Evolutionary conservation across 2,797 vertebrate genomes (phyloP).

Genomic region (Sebastes hubbsi): DNA sequence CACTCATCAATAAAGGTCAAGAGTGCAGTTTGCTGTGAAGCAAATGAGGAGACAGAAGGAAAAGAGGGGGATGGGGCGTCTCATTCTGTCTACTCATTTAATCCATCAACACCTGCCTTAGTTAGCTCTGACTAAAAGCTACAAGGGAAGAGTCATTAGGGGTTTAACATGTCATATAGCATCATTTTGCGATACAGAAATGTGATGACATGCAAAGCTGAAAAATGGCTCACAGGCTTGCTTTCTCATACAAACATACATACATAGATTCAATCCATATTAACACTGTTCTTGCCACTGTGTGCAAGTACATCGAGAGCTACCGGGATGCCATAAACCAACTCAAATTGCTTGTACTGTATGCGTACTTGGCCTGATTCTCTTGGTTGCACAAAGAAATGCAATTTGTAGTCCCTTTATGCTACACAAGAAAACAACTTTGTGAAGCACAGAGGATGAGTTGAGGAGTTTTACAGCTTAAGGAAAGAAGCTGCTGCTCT

Average conservation of each 20-base stretch:
- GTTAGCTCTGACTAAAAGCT: not conserved
- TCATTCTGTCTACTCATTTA: not conserved
- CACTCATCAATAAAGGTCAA: slow-evolving; percentile 50
- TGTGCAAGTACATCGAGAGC: not conserved
- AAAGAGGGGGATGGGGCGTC: slow-evolving; percentile 12
- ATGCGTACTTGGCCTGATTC: not conserved
- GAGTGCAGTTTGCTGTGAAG: slow-evolving; percentile 30
- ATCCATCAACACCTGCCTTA: not conserved
- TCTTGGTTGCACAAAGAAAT: not conserved
- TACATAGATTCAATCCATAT: too few relatives aligned
- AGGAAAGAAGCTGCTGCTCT: not conserved
- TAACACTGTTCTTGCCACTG: not conserved
- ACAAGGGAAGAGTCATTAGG: not conserved
- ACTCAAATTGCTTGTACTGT: not conserved
- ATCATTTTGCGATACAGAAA: not conserved
- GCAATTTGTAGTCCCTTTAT: not conserved
- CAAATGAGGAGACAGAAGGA: not conserved
- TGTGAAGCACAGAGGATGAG: not conserved
- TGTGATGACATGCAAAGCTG: not conserved
- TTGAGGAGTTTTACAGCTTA: too few relatives aligned
- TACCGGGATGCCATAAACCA: not conserved
- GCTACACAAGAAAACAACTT: not conserved
- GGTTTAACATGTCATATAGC: not conserved
- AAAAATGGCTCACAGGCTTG: not conserved
- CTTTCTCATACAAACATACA: not conserved